Evolutionary conservation across 1,140 invertebrate species (phyloP), one percentile per base, ranked within the genome.

Genomic region (Ceratina calcarata): DNA sequence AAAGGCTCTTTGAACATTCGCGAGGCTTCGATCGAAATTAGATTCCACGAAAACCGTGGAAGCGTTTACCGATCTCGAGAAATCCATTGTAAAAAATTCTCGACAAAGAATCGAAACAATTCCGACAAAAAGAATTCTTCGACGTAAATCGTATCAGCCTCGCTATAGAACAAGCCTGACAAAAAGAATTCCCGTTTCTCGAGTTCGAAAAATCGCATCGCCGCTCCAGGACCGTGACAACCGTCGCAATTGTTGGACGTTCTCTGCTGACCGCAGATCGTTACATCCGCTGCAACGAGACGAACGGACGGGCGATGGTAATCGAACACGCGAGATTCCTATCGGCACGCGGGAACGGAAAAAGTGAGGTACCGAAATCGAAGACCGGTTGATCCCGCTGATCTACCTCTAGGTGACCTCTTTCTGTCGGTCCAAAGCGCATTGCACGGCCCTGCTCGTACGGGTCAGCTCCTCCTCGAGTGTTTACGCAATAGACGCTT

Each of bases 401-500:
- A 79, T 76, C 49, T 64, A 58, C 61, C 45, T 37, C 22, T 27
- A 53, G 22, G 32, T 20, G 57, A 72, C 70, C 70, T 72, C 55
- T 72, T 72, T 61, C 90, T 89, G 86, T 88, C 86, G 84, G 27
- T 22, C 32, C 12, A 16, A 55, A 20, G 51, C 67, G 55, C n/a
- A 18, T 55, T 69, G 67, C 80, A 72, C 72, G 64, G 60, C n/a
- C 61, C 32, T 15, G 27, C 45, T 16, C 45, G 51, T 58, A 4
- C 82, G 74, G 82, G 84, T 78, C 81, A 82, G 74, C 81, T 88
- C 80, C 83, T 87, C 88, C 86, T 90, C 89, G 89, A 92, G 88
- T 89, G 92, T 92, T 93, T 93, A 92, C 92, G 92, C 91, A 93
- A 92, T 92, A 92, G 91, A 89, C 88, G 91, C 91, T 80, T 92